Conservation (phyloP, 92 coral and sea anemone genomes). For the Micromussa lordhowensis region DNA sequence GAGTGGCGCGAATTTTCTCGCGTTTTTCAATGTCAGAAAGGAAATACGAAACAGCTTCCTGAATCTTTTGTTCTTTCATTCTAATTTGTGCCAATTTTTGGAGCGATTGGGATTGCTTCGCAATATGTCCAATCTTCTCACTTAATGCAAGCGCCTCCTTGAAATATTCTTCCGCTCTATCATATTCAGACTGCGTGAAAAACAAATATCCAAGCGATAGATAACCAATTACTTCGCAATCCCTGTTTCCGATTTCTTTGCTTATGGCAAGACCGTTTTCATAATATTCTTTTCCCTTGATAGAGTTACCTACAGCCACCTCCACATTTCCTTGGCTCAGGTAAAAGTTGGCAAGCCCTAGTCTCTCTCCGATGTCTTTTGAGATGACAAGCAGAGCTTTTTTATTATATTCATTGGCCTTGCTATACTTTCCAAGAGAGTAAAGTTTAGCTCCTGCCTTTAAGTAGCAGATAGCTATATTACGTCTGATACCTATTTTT, state of each 20-base stretch:
- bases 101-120: not conserved
- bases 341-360: not conserved
- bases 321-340: not conserved
- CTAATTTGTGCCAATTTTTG: too few species aligned
- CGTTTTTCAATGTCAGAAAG: not conserved
- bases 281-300: too few species aligned
- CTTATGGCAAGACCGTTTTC: not conserved
- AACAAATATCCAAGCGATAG: not conserved
- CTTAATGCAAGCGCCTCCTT: not conserved
- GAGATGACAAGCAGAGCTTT: not conserved
- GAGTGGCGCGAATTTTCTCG: not conserved
- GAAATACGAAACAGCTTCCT: not conserved
- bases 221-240: not conserved
- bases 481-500: too few species aligned
- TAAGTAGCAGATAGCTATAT: too few species aligned
- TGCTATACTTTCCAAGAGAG: too few species aligned
- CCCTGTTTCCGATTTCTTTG: not conserved
- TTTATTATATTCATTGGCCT: not conserved
- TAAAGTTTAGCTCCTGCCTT: too few species aligned
- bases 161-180: not conserved
- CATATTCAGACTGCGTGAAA: not conserved
- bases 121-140: not conserved
- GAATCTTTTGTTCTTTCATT: not conserved
- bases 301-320: not conserved
- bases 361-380: not conserved